Base-by-base conservation (phyloP, 2,797 vertebrate species). In the Pantherophis alleghaniensis region DNA sequence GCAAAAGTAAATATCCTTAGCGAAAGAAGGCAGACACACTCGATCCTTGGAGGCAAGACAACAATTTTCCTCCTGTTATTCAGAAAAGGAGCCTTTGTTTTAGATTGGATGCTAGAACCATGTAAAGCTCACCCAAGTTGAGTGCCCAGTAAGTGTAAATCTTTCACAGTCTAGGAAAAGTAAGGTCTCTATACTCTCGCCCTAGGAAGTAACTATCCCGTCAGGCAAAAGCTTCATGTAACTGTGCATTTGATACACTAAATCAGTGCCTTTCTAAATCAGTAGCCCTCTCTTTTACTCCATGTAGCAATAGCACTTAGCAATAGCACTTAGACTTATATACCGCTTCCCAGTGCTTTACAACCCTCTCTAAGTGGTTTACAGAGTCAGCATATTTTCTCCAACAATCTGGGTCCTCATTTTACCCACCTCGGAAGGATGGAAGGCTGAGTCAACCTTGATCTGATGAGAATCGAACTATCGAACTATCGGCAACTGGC, bases 11-110 rank as follows among this genome's bases (percentile, higher is more conserved):
- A 95, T 95, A 93, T 92, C 87, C 91, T 89, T 87, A 88, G 60
- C 89, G 61, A 96, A 96, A 93, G 83, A 92, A 93, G 94, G 90
- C 92, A 9, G 93, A 94, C 61, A 18, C 90, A 59, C 96, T 96
- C 94, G 90, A 89, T 92, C 87, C 86, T 95, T 96, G 96, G 97
- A 96, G 94, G 60, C 95, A 96, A 96, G 90, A 95, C 0, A 5
- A 96, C 0, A 0, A 96, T 96, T 92, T 95, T 89, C 0, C n/a
- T 95, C 89, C 94, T 94, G 91, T 94, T 95, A 94, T 93, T 93
- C 91, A 94, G 55, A 95, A 91, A 92, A 92, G 91, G 53, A 83
- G 56, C 51, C 94, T 96, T 97, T 97, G 96, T 97, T 95, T 93
- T 88, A 59, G 91, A 63, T 91, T 94, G 92, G 90, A 0, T 26